These are phyloP conservation scores for Saccostrea cuccullata DNA, from an alignment of 1,140 invertebrate genomes.

Conservation along the genomic window DNA sequence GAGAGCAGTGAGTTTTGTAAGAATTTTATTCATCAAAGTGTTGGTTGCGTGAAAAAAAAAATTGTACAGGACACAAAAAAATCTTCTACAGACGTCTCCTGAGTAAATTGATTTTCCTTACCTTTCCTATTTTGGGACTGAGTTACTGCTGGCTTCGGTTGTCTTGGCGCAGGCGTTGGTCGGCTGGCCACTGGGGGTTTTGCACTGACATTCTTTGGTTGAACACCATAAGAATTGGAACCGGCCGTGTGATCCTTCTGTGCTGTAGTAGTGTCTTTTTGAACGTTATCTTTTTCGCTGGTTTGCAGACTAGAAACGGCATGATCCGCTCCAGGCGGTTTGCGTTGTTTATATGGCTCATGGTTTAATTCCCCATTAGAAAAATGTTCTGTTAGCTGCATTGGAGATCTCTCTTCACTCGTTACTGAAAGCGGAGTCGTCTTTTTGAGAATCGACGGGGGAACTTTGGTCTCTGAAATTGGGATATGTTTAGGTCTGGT, in stretches of 20 bases:
- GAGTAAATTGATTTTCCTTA: not conserved
- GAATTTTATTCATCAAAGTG: no score
- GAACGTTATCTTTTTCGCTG: not conserved
- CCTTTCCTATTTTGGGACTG: conserved; percentile 14
- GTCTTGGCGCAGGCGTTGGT: not conserved
- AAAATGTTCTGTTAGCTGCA: conserved; percentile 18
- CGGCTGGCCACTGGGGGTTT: not conserved
- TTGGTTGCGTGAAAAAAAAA: no score
- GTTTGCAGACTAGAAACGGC: not conserved
- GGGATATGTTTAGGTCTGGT: not conserved
- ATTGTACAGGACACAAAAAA: no score
- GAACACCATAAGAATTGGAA: not conserved
- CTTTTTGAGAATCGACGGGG: conserved; percentile 48
- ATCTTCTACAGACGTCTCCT: no score
- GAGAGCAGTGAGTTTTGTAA: no score
- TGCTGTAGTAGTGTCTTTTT: not conserved
- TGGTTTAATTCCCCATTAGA: conserved; percentile 30
- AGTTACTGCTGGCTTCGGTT: not conserved
- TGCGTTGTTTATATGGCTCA: conserved; percentile 44
- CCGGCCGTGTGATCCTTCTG: not conserved
- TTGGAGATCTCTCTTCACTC: conserved; percentile 29
- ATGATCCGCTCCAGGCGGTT: not conserved
- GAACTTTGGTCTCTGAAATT: conserved; percentile 17
- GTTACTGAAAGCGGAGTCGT: conserved; percentile 32
- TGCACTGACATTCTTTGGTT: not conserved